Conservation (phyloP, 2,888 invertebrate genomes). For the Euclidia mi region DNA sequence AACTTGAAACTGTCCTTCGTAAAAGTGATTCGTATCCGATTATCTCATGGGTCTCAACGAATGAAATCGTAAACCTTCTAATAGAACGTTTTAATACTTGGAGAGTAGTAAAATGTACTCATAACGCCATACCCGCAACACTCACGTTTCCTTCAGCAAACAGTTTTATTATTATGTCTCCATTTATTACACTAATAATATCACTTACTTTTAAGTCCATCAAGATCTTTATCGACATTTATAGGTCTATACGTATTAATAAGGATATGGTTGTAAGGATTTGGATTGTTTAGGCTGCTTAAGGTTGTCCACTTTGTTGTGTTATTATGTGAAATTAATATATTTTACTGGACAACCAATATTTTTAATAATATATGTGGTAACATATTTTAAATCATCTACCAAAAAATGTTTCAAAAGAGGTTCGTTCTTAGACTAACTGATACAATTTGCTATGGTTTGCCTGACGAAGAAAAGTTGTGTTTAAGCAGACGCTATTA, state of each 20-base stretch:
- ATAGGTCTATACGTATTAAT: conserved; percentile 33
- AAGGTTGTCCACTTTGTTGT: no score
- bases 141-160: conserved; percentile 48
- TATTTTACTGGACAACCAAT: no score
- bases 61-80: conserved; percentile 49
- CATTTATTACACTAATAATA: conserved; percentile 55
- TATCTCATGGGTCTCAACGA: conserved; percentile 25
- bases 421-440: no score
- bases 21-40: conserved; percentile 38
- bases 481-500: no score
- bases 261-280: no score
- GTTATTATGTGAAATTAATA: no score
- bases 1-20: conserved; percentile 15
- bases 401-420: no score
- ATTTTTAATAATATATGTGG: no score
- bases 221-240: conserved; percentile 51
- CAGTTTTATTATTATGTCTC: conserved; percentile 51
- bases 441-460: no score
- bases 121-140: conserved; percentile 39
- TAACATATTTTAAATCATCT: no score
- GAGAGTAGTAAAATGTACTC: conserved; percentile 47
- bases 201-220: conserved; percentile 49
- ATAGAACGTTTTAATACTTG: conserved; percentile 45
- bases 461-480: no score
- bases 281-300: no score